Conservation (phyloP, 2,113 vertebrate species). For the Sinocyclocheilus anshuiensis region DNA sequence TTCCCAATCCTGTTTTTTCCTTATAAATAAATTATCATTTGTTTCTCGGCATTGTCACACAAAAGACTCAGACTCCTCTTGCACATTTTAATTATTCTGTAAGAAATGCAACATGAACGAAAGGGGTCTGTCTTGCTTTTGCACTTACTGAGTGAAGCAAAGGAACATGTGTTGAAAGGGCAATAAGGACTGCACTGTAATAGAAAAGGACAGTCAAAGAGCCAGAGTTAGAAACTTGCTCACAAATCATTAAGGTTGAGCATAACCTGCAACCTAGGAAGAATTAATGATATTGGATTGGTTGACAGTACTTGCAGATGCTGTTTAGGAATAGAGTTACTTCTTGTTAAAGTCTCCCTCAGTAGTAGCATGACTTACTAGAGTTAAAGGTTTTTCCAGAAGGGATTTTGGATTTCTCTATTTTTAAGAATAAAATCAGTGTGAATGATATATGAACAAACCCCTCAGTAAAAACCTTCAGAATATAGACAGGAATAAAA, state of each 20-base stretch:
- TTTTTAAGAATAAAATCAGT: too few species aligned
- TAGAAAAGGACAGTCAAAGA: constrained; percentile 66
- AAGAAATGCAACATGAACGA: constrained; percentile 85
- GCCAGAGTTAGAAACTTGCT: constrained; percentile 76
- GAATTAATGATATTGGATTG: constrained; percentile 80
- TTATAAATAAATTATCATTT: constrained; percentile 89
- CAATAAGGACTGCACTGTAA: constrained; percentile 68
- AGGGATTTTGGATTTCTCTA: too few species aligned
- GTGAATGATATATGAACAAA: too few species aligned
- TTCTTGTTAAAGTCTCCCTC: constrained; percentile 74
- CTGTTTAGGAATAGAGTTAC: constrained; percentile 82
- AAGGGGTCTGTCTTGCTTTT: constrained; percentile 75
- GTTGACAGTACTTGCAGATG: constrained; percentile 83
- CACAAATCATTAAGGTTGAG: constrained; percentile 80
- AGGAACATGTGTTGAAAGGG: not conserved
- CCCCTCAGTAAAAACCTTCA: too few species aligned
- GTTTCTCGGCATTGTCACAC: constrained; percentile 85
- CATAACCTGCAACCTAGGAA: constrained; percentile 82
- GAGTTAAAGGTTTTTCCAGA: too few species aligned
- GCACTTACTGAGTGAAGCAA: constrained; percentile 69
- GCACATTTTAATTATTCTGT: constrained; percentile 86
- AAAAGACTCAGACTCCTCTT: constrained; percentile 80
- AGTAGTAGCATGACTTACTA: constrained; percentile 67
- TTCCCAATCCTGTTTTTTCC: constrained; percentile 85
- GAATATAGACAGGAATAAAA: too few species aligned